Evolutionary conservation across 1,140 invertebrate species (phyloP).

Genomic region (Mercenaria mercenaria): DNA sequence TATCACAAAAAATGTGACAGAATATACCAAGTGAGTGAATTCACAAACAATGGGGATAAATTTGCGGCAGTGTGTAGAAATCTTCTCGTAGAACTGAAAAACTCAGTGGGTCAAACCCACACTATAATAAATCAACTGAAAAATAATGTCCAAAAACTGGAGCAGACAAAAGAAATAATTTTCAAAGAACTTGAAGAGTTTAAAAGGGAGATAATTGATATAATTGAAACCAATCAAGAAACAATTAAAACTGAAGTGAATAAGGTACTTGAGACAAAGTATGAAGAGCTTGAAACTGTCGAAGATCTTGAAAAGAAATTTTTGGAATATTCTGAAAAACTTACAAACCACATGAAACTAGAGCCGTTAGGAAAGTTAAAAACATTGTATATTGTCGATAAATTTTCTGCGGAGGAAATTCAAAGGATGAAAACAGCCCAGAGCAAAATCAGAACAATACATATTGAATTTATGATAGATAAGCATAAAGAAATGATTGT

Average conservation of each 20-base stretch:
- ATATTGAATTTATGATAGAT: slow-evolving; percentile 36
- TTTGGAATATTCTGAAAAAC: neutral
- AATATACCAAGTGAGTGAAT: slow-evolving; percentile 34
- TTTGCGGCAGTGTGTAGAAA: neutral
- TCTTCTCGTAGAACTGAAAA: slow-evolving; percentile 47
- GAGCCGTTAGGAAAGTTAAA: neutral
- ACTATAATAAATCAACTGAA: slow-evolving; percentile 44
- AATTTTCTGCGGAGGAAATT: neutral
- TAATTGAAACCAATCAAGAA: slow-evolving; percentile 44
- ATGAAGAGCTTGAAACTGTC: slow-evolving; percentile 33
- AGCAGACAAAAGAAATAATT: neutral
- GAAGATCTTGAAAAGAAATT: slow-evolving; percentile 52
- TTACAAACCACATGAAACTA: neutral
- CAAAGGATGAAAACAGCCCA: neutral
- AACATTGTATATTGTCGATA: neutral
- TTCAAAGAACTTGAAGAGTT: slow-evolving; percentile 45
- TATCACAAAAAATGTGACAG: slow-evolving; percentile 42
- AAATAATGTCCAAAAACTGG: slow-evolving; percentile 39
- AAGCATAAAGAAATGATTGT: neutral
- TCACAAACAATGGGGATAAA: neutral
- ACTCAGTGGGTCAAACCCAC: slow-evolving; percentile 12
- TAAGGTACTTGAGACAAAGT: slow-evolving; percentile 30
- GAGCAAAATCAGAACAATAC: slow-evolving; percentile 23
- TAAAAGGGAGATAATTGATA: neutral
- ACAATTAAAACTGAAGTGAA: slow-evolving; percentile 35